Evolutionary conservation across 1,140 invertebrate genomes (phyloP), one percentile per base, ranked within the genome.

Genomic region (Oryctes rhinoceros): DNA sequence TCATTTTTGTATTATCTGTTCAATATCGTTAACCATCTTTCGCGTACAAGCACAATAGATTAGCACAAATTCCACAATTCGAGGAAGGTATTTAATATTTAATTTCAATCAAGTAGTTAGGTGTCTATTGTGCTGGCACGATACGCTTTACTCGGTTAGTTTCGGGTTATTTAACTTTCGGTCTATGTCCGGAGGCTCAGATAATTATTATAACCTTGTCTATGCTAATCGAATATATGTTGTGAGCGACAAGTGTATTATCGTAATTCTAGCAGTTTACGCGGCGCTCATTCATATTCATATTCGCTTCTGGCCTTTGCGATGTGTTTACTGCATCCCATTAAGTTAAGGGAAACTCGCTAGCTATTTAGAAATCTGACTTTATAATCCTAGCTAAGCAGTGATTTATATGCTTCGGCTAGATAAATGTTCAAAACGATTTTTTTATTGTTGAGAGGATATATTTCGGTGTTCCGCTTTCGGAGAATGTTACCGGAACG

Each of bases 181-280:
- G 53, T 18, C 18, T n/a, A 59, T 59, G 53, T 59, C 53, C 53
- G 53, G 53, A 59, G 53, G 53, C 53, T 59, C n/a, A 59, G 6
- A 59, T 6, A 18, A 15, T 59, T 59, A 59, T n/a, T 18, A 59
- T 18, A 59, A 59, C 15, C 53, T 59, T 59, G 53, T 18, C 53
- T 59, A 59, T 18, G 53, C n/a, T 59, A 59, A 59, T 59, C 53
- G 53, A 59, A 59, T 59, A 59, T 59, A 18, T 59, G 53, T 59
- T 59, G 15, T 59, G 15, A 59, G n/a, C 5, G 53, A 18, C 53
- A 59, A 59, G 15, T 59, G 53, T 59, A 59, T 59, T 59, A 59
- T 18, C 53, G 53, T 59, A 59, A 59, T 59, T 59, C 13, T n/a
- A 1, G 15, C 15, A 15, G n/a, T 59, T 59, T 59, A n/a, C 53